Percentiles rank a stretch among this genome's conserved stretches.
Evolutionary conservation across 1,140 invertebrate genomes (phyloP).

Genomic region (Brachystomella parvula): DNA sequence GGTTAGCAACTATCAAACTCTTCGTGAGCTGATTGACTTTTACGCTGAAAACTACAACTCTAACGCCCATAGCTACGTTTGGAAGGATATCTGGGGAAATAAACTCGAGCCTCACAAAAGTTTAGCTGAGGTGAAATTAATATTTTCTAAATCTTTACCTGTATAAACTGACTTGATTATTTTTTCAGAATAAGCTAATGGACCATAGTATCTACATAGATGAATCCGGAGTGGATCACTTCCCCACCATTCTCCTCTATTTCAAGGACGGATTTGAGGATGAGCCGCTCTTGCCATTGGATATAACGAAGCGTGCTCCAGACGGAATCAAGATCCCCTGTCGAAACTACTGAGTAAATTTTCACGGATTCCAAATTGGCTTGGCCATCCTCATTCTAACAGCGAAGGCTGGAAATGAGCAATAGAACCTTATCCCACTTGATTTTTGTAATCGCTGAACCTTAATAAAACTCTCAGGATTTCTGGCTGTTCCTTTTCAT

Average conservation of each 20-base stretch:
- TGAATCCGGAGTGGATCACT: constrained; percentile 12
- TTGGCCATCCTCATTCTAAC: too few species aligned
- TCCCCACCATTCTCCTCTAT: constrained; percentile 19
- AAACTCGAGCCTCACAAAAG: constrained; percentile 13
- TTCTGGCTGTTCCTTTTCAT: too few species aligned
- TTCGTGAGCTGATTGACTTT: constrained; percentile 18
- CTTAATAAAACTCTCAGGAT: too few species aligned
- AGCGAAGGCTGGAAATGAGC: too few species aligned
- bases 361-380: too few species aligned
- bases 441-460: too few species aligned
- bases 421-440: too few species aligned
- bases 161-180: neutral
- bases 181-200: constrained; percentile 17
- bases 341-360: constrained; percentile 19
- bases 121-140: constrained; percentile 16
- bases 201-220: constrained; percentile 9
- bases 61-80: constrained; percentile 16
- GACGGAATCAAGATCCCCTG: neutral
- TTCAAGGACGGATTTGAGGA: constrained; percentile 26
- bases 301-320: neutral
- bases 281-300: constrained; percentile 12
- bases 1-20: constrained; percentile 15
- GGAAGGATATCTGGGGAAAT: constrained; percentile 27
- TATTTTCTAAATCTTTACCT: neutral
- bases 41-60: constrained; percentile 12